phyloP scores from a whole-genome alignment of 2,797 vertebrate genomes.

The Pipistrellus pygmaeus region DNA sequence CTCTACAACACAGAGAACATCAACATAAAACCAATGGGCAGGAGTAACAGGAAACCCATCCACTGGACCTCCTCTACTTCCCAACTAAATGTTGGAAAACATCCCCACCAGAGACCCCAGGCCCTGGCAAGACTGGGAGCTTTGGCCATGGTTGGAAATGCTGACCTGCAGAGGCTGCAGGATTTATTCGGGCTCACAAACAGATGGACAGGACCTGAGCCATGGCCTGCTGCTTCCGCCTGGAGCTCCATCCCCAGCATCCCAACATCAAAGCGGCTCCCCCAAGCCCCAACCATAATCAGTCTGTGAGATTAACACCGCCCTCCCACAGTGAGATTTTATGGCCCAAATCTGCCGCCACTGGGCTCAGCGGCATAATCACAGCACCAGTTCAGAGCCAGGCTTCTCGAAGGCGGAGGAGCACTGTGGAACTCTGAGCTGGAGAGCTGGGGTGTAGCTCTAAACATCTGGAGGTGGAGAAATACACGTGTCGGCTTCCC shows the following conservation, averaged over 20 bases:
- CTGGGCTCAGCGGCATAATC: slow-evolving; percentile 61
- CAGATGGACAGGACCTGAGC: not conserved
- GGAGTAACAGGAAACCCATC: not conserved
- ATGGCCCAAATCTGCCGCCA: slow-evolving; percentile 72
- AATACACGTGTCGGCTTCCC: not conserved
- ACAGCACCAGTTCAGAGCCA: slow-evolving; percentile 54
- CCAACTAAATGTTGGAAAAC: not conserved
- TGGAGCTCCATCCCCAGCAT: not conserved
- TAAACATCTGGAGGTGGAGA: slow-evolving; percentile 44
- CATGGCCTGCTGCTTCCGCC: not conserved
- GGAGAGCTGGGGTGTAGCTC: not conserved
- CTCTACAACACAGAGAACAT: not conserved
- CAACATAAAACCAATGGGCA: not conserved
- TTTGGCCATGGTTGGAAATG: not conserved
- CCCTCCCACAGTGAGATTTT: slow-evolving; percentile 73
- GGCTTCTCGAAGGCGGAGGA: slow-evolving; percentile 41
- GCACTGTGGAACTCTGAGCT: not conserved
- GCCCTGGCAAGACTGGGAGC: not conserved
- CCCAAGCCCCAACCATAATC: not conserved
- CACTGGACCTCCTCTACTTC: not conserved
- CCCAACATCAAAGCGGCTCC: slow-evolving; percentile 42
- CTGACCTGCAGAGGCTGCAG: slow-evolving; percentile 24
- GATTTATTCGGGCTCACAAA: slow-evolving; percentile 5
- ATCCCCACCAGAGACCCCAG: not conserved
- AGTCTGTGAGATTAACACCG: slow-evolving; percentile 68